phyloP scores from a whole-genome alignment of 1,140 invertebrate genomes.

The Euura lappo region DNA sequence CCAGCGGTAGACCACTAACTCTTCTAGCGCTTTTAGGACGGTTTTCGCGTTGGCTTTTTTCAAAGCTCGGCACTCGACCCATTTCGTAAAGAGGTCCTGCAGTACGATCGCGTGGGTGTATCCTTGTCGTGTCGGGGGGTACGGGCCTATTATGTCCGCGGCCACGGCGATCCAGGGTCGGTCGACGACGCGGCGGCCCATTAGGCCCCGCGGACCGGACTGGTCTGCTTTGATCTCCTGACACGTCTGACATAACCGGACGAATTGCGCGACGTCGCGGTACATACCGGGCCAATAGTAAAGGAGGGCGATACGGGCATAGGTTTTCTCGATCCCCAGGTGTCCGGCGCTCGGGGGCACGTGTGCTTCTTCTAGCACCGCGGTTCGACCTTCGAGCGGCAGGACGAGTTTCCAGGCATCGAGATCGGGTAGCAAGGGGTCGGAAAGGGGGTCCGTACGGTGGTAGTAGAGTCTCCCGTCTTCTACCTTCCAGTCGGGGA shows the following conservation, averaged over 20 bases:
- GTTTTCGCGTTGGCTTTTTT: too few species aligned
- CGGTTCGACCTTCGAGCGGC: not conserved
- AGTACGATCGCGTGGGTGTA: not conserved
- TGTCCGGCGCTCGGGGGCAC: slow-evolving; percentile 27
- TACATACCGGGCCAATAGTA: slow-evolving; percentile 34
- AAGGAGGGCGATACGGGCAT: slow-evolving; percentile 9
- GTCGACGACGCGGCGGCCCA: too few species aligned
- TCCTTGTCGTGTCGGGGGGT: not conserved
- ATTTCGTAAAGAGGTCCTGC: not conserved
- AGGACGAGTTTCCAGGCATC: slow-evolving; percentile 23
- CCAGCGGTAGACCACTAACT: not conserved
- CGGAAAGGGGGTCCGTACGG: not conserved
- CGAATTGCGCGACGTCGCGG: slow-evolving; percentile 18
- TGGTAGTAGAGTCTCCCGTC: slow-evolving; percentile 17
- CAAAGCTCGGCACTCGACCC: too few species aligned
- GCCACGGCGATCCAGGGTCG: too few species aligned
- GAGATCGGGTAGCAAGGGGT: slow-evolving; percentile 3
- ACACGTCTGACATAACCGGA: slow-evolving; percentile 17
- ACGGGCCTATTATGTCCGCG: not conserved
- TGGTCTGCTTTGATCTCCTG: slow-evolving; percentile 15
- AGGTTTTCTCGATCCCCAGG: slow-evolving; percentile 29
- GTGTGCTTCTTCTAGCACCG: slow-evolving; percentile 20
- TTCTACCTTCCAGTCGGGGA: slow-evolving; percentile 19
- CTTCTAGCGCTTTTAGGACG: not conserved
- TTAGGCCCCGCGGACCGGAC: too few species aligned